phyloP scores from a whole-genome alignment of 2,888 invertebrate genomes.

The Tenthredo notha region DNA sequence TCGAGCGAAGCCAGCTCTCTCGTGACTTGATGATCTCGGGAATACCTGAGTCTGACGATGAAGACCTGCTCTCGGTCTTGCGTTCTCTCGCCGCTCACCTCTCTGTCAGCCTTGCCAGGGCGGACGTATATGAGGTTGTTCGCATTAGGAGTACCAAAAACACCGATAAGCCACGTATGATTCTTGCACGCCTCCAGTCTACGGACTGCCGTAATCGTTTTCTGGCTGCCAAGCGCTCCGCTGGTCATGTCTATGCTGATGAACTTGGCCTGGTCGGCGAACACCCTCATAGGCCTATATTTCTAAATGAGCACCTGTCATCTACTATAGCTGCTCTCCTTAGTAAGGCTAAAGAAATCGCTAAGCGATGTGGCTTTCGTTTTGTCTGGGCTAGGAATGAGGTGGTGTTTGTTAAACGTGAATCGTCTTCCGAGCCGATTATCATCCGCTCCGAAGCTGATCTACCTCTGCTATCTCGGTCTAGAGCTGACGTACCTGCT shows the following conservation, averaged over 20 bases:
- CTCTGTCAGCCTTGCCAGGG: not conserved
- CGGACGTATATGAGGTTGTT: not conserved
- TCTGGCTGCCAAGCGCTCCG: not conserved
- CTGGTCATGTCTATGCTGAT: not conserved
- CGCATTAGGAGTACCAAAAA: not conserved
- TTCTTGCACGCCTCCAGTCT: not conserved
- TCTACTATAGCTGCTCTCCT: no score
- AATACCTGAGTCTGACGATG: not conserved
- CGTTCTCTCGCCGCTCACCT: not conserved
- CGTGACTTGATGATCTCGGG: not conserved
- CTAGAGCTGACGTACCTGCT: no score
- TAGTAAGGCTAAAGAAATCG: no score
- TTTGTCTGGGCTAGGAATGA: not conserved
- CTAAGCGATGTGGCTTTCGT: no score
- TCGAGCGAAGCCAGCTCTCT: not conserved
- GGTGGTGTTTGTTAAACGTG: not conserved
- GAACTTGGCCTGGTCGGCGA: not conserved
- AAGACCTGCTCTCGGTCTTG: not conserved
- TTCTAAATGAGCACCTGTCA: not conserved
- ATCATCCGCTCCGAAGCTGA: not conserved
- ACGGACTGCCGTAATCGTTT: not conserved
- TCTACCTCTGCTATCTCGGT: no score
- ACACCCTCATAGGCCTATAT: not conserved
- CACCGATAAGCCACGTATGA: not conserved
- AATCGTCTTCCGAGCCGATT: not conserved